A percentile compares a stretch with the other conserved stretches of the same genome.
These are phyloP conservation scores for Epicampocera succincta DNA, from an alignment of 2,888 invertebrate species.

Conservation along the genomic window DNA sequence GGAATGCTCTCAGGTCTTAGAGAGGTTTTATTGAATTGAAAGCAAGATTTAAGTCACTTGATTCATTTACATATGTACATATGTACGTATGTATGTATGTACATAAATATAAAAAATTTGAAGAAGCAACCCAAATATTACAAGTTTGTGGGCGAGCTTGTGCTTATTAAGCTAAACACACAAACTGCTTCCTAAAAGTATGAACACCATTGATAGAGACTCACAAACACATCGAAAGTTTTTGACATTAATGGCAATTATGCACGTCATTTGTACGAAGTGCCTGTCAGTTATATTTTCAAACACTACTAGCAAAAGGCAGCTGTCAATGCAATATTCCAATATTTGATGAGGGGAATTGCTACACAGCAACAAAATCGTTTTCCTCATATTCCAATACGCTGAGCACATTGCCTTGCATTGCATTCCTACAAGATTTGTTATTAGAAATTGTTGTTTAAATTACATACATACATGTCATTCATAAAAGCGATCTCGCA, in stretches of 20 bases:
- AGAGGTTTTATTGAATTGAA: too few species aligned
- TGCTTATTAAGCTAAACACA: background rate
- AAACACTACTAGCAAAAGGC: slow-evolving; percentile 56
- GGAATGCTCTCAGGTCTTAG: too few species aligned
- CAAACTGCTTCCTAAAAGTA: background rate
- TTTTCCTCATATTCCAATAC: slow-evolving; percentile 37
- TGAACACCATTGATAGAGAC: slow-evolving; percentile 11
- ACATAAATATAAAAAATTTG: too few species aligned
- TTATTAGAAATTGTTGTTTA: slow-evolving; percentile 63
- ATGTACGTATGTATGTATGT: too few species aligned
- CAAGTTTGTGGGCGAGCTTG: slow-evolving; percentile 1
- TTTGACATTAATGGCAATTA: slow-evolving; percentile 70
- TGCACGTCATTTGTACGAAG: slow-evolving; percentile 64
- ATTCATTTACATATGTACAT: too few species aligned
- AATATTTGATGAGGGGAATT: slow-evolving; percentile 61
- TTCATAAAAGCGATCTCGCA: slow-evolving; percentile 6
- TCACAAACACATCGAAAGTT: slow-evolving; percentile 36
- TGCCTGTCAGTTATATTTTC: slow-evolving; percentile 68
- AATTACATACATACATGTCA: slow-evolving; percentile 65
- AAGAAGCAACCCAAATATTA: background rate
- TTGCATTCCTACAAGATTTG: slow-evolving; percentile 49
- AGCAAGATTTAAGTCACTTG: too few species aligned
- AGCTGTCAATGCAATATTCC: slow-evolving; percentile 69
- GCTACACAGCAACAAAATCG: slow-evolving; percentile 46
- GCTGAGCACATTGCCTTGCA: slow-evolving; percentile 15